Percentiles rank a stretch among this genome's conserved stretches.
Evolutionary conservation across 2,888 invertebrate genomes (phyloP).

Genomic region (Linnaemya vulpina): DNA sequence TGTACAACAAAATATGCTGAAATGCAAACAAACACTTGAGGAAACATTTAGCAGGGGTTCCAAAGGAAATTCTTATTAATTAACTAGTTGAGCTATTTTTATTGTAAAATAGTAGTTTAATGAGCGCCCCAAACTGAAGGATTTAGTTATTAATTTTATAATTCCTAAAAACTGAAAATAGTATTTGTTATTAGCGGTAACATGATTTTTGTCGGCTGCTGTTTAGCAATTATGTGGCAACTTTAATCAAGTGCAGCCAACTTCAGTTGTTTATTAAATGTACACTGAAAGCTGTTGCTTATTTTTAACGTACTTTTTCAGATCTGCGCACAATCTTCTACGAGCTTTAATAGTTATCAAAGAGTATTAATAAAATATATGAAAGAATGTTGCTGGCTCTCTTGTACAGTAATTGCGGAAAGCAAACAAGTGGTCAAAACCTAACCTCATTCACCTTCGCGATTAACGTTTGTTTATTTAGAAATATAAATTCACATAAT

Average conservation of each 20-base stretch:
- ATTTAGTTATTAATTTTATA: neutral
- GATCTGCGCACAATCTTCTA: slow-evolving; percentile 54
- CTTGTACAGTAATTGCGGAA: neutral
- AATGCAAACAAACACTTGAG: slow-evolving; percentile 7
- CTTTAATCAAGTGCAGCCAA: slow-evolving; percentile 55
- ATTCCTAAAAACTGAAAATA: too few species aligned
- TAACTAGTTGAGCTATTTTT: slow-evolving; percentile 9
- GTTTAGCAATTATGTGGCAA: slow-evolving; percentile 12
- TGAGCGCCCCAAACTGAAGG: neutral
- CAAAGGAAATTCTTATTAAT: neutral
- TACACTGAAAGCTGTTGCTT: slow-evolving; percentile 39
- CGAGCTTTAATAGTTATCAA: neutral
- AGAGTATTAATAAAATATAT: neutral
- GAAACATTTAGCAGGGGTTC: slow-evolving; percentile 42
- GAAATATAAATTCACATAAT: neutral
- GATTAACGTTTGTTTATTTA: slow-evolving; percentile 11
- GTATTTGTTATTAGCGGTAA: too few species aligned
- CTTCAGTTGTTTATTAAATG: slow-evolving; percentile 41
- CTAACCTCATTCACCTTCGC: slow-evolving; percentile 39
- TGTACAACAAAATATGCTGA: slow-evolving; percentile 1
- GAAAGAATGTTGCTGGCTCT: neutral
- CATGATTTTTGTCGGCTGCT: neutral
- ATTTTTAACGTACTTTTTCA: neutral
- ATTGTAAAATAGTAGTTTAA: slow-evolving; percentile 1
- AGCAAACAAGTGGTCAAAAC: slow-evolving; percentile 71